These are phyloP conservation scores for Lacanobia oleracea DNA, from an alignment of 2,888 invertebrate species.

Conservation along the genomic window DNA sequence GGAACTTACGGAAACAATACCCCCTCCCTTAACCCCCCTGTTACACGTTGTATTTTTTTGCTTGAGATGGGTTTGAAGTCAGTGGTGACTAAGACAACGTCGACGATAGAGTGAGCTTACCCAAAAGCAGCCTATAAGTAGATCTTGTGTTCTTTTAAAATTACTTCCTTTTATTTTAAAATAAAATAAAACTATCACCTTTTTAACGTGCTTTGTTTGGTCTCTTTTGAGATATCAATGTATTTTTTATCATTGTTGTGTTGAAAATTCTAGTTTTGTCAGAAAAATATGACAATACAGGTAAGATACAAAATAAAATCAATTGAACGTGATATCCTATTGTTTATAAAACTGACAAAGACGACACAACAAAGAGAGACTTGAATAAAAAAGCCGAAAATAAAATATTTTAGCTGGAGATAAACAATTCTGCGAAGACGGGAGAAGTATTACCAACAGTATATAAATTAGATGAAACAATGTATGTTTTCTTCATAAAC, in stretches of 20 bases:
- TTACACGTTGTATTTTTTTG: too few relatives aligned
- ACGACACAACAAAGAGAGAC: constrained; percentile 38
- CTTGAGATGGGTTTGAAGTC: too few relatives aligned
- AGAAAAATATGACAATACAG: background rate
- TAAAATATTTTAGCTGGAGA: constrained; percentile 38
- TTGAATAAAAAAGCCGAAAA: constrained; percentile 48
- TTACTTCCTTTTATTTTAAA: background rate
- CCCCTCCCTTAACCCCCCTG: too few relatives aligned
- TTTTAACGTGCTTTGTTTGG: background rate
- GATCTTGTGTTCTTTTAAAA: background rate
- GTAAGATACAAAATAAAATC: constrained; percentile 7
- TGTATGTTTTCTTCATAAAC: constrained; percentile 44
- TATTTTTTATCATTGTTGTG: background rate
- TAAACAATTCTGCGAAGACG: constrained; percentile 43
- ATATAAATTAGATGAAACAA: constrained; percentile 58
- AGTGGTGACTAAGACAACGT: too few relatives aligned
- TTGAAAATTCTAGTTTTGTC: background rate
- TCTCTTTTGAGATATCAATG: background rate
- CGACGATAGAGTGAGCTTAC: too few relatives aligned
- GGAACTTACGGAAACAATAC: too few relatives aligned
- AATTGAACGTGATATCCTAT: constrained; percentile 12
- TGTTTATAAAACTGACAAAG: constrained; percentile 21
- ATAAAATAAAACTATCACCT: background rate
- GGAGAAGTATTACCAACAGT: constrained; percentile 35
- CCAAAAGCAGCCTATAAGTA: too few relatives aligned